Conservation (phyloP, 2,113 vertebrate species). For the Coptodon bakossiorum region DNA sequence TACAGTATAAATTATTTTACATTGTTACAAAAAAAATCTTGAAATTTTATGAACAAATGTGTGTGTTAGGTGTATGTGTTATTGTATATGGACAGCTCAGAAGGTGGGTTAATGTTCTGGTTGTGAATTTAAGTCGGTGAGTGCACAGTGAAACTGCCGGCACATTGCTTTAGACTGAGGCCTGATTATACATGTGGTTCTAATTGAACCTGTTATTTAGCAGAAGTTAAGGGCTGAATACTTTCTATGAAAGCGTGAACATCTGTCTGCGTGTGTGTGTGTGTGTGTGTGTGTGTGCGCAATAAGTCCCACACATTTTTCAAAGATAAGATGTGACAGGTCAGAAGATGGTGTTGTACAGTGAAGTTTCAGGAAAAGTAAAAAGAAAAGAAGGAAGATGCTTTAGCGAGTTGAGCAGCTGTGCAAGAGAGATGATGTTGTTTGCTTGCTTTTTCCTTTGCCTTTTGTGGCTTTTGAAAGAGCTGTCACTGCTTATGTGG, state of each 20-base stretch:
- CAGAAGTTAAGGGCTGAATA: slow-evolving; percentile 37
- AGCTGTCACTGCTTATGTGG: background rate
- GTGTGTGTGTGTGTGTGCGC: background rate
- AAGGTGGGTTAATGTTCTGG: background rate
- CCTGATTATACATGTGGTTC: slow-evolving; percentile 77
- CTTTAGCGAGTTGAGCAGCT: slow-evolving; percentile 23
- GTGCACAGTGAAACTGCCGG: slow-evolving; percentile 31
- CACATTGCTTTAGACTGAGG: slow-evolving; percentile 50
- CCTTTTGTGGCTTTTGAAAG: slow-evolving; percentile 2
- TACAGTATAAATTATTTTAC: background rate
- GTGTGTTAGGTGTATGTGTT: background rate
- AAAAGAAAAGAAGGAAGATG: background rate
- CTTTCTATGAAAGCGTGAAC: slow-evolving; percentile 21
- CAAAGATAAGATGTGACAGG: slow-evolving; percentile 44
- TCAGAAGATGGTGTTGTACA: slow-evolving; percentile 30
- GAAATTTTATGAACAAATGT: slow-evolving; percentile 9
- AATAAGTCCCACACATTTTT: slow-evolving; percentile 65
- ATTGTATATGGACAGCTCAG: background rate
- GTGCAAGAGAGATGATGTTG: background rate
- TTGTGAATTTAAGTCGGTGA: slow-evolving; percentile 34
- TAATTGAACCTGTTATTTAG: slow-evolving; percentile 75
- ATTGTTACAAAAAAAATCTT: background rate
- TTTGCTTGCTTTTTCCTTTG: background rate
- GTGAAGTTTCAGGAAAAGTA: background rate
- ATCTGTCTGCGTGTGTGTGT: background rate